Evolutionary conservation across 2,888 invertebrate genomes (phyloP), one percentile per base, ranked within the genome.

Genomic region (Stegophylla sp.): DNA sequence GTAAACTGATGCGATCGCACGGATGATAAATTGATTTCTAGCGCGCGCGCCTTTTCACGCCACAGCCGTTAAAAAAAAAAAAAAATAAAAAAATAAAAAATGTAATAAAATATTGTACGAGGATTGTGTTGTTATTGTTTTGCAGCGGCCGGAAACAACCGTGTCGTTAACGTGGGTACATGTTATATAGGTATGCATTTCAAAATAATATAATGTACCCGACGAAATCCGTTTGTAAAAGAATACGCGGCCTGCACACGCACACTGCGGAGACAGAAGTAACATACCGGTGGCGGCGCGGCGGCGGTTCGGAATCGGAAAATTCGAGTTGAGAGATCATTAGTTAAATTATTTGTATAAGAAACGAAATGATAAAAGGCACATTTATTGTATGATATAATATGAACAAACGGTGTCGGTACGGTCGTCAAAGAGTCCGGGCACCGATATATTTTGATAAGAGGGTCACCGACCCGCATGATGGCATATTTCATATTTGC

Each of bases 141-240:
- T 23, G 56, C 23, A n/a, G n/a, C 56, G 56, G 23, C 56, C 56
- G 56, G 56, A 56, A 56, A 56, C 56, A 56, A 56, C 56, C 56
- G 56, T 51, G 51, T 51, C n/a, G 5, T 3, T 20, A 51, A 51
- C n/a, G n/a, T n/a, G 34, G 3, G 34, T 34, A 20, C 51, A 20
- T n/a, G 51, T 3, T 34, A 34, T 34, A 34, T 34, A 34, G 34
- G 34, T 34, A 7, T 34, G 34, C 34, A 7, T 34, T 34, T 5
- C 34, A 34, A 34, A n/a, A n/a, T n/a, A n/a, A n/a, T n/a, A n/a
- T n/a, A n/a, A n/a, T n/a, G n/a, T 34, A 34, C 3, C 34, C 7
- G 7, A 34, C 4, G 34, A 34, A 34, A 34, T 34, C 34, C 34
- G 7, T 34, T 34, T 7, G 34, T 34, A 34, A 34, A 34, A 3